Percentiles rank a stretch among this genome's conserved stretches.
These are phyloP conservation scores for Ophiothrix spiculata DNA, from an alignment of 35 echinoderm and acorn worm genomes.

Conservation along the genomic window DNA sequence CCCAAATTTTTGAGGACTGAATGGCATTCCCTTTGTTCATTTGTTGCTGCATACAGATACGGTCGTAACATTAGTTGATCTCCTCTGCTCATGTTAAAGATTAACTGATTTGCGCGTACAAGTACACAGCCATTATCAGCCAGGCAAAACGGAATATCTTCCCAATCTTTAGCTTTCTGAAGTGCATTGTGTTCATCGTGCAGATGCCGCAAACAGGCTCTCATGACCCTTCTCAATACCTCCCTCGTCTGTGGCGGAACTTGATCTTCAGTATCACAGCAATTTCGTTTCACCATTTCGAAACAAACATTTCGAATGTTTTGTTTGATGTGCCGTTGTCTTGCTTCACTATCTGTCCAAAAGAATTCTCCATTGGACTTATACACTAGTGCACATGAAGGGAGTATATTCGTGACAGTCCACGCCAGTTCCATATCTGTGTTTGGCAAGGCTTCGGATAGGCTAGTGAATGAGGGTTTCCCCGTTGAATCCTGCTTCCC, in stretches of 20 bases:
- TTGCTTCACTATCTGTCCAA: neutral
- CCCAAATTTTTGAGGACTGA: neutral
- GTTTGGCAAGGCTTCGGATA: neutral
- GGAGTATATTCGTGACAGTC: conserved; percentile 9
- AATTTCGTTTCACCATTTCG: conserved; percentile 15
- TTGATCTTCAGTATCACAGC: neutral
- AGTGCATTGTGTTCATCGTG: neutral
- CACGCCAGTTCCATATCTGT: conserved; percentile 12
- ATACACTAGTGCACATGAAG: neutral
- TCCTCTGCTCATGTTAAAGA: neutral
- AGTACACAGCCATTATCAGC: conserved; percentile 15
- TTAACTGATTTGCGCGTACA: conserved; percentile 16
- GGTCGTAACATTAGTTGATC: neutral
- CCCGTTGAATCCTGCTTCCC: neutral
- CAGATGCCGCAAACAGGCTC: neutral
- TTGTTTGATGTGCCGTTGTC: neutral
- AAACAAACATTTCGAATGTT: conserved; percentile 9
- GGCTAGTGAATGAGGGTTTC: neutral
- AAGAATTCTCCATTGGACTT: neutral
- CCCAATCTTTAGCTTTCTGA: neutral
- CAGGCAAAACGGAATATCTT: neutral
- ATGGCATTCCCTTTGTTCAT: neutral
- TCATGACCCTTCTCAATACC: neutral
- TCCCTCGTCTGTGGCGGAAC: neutral
- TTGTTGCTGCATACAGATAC: conserved; percentile 7